These are phyloP conservation scores for Heliornis fulica DNA, from an alignment of 2,113 vertebrate genomes.

Conservation along the genomic window DNA sequence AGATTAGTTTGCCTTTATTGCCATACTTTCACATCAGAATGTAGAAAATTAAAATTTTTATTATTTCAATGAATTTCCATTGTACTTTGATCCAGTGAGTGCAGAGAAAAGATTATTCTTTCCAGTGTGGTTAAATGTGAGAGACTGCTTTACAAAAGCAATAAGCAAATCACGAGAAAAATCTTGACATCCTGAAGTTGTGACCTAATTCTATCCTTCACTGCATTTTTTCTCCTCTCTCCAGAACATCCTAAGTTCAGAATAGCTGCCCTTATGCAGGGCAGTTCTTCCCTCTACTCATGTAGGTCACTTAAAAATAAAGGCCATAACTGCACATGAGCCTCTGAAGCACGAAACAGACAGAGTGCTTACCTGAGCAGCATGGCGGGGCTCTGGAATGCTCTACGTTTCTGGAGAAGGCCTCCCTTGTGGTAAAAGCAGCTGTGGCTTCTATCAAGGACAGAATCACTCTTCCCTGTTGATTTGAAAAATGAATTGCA, in stretches of 20 bases:
- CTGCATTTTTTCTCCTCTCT: background rate
- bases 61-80: constrained; percentile 22
- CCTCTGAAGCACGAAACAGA: background rate
- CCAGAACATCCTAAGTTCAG: background rate
- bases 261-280: background rate
- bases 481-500: background rate
- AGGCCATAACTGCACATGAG: background rate
- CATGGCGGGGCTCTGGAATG: background rate
- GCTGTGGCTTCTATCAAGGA: background rate
- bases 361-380: background rate
- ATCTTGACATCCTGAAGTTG: background rate
- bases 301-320: background rate
- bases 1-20: constrained; percentile 37
- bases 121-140: background rate
- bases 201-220: constrained; percentile 44
- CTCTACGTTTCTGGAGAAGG: background rate
- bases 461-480: background rate
- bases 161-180: background rate
- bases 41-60: constrained; percentile 5
- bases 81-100: constrained; percentile 17
- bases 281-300: background rate
- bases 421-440: background rate
- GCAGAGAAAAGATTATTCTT: constrained; percentile 26
- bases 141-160: background rate
- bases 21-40: background rate